Evolutionary conservation across 1,140 invertebrate genomes (phyloP), one percentile per base, ranked within the genome.

Genomic region (Papilio aristodemus): DNA sequence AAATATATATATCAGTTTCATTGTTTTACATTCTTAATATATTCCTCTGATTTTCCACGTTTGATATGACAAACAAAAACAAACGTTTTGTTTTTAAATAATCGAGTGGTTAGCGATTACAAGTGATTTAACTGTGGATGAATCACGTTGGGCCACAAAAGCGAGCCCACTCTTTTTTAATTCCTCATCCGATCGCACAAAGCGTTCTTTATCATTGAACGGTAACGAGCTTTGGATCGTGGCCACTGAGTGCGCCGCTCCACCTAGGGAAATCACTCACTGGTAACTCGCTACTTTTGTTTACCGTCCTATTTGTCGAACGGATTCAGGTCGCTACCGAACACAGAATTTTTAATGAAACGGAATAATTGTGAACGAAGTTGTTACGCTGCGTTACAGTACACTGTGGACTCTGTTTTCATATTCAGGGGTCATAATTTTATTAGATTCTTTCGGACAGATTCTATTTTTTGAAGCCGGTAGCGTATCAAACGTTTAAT

Each of bases 401-500:
- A 14, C 8, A 50, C 43, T 27, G n/a, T 13, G 27, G 4, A 10
- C 27, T 14, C 10, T n/a, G 22, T 8, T 66, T 67, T 66, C 32
- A 54, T 36, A 70, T 67, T 37, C 62, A 25, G 50, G 62, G 46
- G 39, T 69, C 36, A 66, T 70, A 67, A 70, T 70, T 70, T 59
- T 67, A 70, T 67, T 70, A 70, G 43, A 22, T 64, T 11, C 38
- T 66, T 41, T 54, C 9, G 25, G 54, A 70, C 17, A 39, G 36
- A n/a, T 39, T 62, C 32, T 9, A 62, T 63, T 60, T 13, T 66
- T 38, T 46, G 11, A 38, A 22, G 46, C 59, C 14, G 59, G 1
- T 64, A 11, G 46, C 58, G 37, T 43, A n/a, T n/a, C n/a, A n/a
- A n/a, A n/a, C n/a, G n/a, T 70, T 70, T 66, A 67, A 38, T 66